Percentiles rank a stretch among this genome's conserved stretches.
phyloP scores from a whole-genome alignment of 2,113 vertebrate genomes.

The pig (Sus scrofa) region T2T-Sscrofa CM000827.6:110167001-110167500 shows the following conservation, averaged over 20 bases:
- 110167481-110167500: constrained; percentile 37
- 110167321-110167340: not conserved
- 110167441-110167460: not conserved
- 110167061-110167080: constrained; percentile 82
- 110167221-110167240: constrained; percentile 85
- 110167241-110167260: not conserved
- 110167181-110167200: constrained; percentile 41
- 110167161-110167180: constrained; percentile 35
- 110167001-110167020: constrained; percentile 82
- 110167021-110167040: constrained; percentile 78
- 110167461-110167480: constrained; percentile 34
- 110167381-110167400: not conserved
- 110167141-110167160: constrained; percentile 66
- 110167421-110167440: not conserved
- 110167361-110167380: not conserved
- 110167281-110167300: not conserved
- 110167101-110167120: constrained; percentile 79
- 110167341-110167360: not conserved
- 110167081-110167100: constrained; percentile 83
- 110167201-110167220: constrained; percentile 75
- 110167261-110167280: not conserved
- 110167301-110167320: constrained; percentile 13
- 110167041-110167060: constrained; percentile 82
- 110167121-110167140: constrained; percentile 76
- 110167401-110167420: not conserved